phyloP scores from a whole-genome alignment of 2,113 vertebrate species.

The Cnemophilus loriae region DNA sequence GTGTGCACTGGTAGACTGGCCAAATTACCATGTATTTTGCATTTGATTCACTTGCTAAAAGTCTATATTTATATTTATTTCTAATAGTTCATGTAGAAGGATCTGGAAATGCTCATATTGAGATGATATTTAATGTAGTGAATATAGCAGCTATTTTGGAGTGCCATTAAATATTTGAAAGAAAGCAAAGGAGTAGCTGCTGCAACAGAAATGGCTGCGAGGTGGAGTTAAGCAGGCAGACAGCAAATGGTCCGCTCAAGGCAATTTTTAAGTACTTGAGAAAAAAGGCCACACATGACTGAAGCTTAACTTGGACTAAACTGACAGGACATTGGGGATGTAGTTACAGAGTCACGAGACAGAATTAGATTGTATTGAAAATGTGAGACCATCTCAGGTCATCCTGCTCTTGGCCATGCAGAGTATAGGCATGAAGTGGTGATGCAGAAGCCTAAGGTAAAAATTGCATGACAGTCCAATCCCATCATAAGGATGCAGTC shows the following conservation, averaged over 20 bases:
- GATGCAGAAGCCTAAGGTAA: neutral
- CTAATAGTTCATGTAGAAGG: neutral
- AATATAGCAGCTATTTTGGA: neutral
- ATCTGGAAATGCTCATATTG: neutral
- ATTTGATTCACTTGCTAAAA: neutral
- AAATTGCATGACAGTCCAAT: neutral
- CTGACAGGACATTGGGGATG: neutral
- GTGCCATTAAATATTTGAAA: neutral
- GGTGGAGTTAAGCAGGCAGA: neutral
- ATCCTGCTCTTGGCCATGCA: neutral
- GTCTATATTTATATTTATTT: neutral
- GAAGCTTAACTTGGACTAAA: neutral
- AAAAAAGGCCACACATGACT: neutral
- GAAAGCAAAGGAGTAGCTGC: neutral
- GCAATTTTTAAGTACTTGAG: neutral
- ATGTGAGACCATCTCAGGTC: neutral
- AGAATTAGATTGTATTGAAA: neutral
- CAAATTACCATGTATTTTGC: neutral
- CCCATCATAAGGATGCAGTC: neutral
- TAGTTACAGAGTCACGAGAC: neutral
- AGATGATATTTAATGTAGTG: neutral
- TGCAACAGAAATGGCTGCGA: neutral
- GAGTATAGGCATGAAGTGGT: neutral
- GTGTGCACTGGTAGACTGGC: neutral
- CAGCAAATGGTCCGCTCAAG: neutral